A percentile compares a stretch with the other conserved stretches of the same genome.
Evolutionary conservation across 2,113 vertebrate genomes (phyloP).

Genomic region (Petrocephalus zakoni): DNA sequence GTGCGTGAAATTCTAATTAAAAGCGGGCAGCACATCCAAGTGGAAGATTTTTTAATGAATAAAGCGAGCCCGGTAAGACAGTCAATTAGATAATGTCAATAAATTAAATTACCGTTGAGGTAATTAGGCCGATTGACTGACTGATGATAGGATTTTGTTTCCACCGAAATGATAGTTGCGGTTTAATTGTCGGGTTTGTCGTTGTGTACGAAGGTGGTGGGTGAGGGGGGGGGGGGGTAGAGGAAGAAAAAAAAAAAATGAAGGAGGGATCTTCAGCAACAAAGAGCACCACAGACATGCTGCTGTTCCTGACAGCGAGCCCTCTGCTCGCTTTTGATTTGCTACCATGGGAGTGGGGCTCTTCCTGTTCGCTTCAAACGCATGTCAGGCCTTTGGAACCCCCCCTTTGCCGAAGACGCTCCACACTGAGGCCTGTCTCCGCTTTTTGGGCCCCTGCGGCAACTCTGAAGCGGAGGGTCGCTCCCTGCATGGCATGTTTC

Average conservation of each 20-base stretch:
- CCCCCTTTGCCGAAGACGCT: neutral
- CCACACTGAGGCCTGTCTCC: neutral
- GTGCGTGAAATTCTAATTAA: conserved; percentile 41
- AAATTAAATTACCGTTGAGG: conserved; percentile 10
- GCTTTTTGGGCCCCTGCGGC: neutral
- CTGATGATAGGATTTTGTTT: neutral
- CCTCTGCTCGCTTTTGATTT: neutral
- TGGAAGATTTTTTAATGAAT: conserved; percentile 20
- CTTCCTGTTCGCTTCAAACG: neutral
- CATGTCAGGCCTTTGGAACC: neutral
- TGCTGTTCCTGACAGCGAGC: neutral
- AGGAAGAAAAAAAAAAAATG: neutral
- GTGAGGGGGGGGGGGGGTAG: neutral
- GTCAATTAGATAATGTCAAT: conserved; percentile 7
- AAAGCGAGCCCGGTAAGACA: neutral
- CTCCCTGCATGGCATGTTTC: neutral
- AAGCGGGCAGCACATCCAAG: conserved; percentile 37
- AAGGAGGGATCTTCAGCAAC: neutral
- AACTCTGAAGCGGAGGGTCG: conserved; percentile 1
- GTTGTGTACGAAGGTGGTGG: neutral
- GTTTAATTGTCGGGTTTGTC: neutral
- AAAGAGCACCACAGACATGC: neutral
- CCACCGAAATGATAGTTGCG: neutral
- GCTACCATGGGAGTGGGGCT: neutral
- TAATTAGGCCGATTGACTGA: conserved; percentile 2